Evolutionary conservation across 2,797 vertebrate genomes (phyloP).

Genomic region (Trachurus trachurus): DNA sequence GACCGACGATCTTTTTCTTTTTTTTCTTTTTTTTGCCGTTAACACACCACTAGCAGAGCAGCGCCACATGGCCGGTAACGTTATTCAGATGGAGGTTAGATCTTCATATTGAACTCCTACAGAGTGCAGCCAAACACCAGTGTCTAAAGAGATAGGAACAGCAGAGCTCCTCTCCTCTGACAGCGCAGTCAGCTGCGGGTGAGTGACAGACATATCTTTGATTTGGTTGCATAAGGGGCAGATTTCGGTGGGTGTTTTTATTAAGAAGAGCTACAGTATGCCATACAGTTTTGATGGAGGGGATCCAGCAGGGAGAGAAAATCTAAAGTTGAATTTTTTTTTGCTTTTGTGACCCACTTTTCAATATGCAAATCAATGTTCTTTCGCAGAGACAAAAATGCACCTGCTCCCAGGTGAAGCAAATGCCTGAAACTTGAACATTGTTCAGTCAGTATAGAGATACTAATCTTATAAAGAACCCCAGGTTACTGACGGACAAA

Average conservation of each 20-base stretch:
- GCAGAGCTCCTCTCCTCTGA: too few relatives aligned
- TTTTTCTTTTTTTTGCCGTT: too few relatives aligned
- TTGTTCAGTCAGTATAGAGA: not conserved
- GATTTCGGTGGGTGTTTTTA: not conserved
- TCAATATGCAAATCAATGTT: not conserved
- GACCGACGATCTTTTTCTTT: too few relatives aligned
- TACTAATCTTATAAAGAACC: not conserved
- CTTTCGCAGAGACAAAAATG: not conserved
- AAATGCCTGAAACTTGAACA: not conserved
- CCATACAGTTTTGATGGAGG: not conserved
- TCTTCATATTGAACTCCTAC: too few relatives aligned
- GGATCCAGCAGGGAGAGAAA: not conserved
- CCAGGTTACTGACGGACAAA: not conserved
- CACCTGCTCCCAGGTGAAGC: not conserved
- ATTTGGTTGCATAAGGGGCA: not conserved
- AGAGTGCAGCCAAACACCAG: too few relatives aligned
- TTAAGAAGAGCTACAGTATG: not conserved
- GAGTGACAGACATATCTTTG: not conserved
- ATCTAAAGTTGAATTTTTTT: not conserved
- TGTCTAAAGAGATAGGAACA: too few relatives aligned
- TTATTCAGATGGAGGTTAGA: too few relatives aligned
- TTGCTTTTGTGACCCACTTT: not conserved
- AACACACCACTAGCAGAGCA: too few relatives aligned
- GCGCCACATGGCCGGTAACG: too few relatives aligned
- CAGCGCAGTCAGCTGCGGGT: too few relatives aligned